These are phyloP conservation scores for Catharus fuscescens DNA, from an alignment of 2,113 vertebrate genomes.

Conservation along the genomic window DNA sequence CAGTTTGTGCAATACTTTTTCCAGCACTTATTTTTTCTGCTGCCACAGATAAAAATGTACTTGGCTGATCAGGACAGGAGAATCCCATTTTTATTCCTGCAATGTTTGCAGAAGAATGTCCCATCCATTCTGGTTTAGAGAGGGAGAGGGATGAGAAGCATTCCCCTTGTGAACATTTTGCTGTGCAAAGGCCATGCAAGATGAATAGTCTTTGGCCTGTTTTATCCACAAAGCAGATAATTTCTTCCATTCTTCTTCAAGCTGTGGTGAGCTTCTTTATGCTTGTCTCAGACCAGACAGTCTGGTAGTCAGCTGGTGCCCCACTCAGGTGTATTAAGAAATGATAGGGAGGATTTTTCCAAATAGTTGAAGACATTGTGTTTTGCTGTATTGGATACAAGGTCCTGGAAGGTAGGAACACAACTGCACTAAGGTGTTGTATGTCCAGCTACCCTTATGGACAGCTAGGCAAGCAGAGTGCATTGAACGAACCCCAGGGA, in stretches of 20 bases:
- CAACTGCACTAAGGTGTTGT: not conserved
- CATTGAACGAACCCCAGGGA: not conserved
- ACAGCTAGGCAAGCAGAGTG: not conserved
- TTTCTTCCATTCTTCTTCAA: not conserved
- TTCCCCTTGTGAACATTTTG: not conserved
- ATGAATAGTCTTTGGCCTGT: not conserved
- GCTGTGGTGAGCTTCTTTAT: not conserved
- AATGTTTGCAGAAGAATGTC: not conserved
- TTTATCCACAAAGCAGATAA: not conserved
- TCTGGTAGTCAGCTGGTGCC: not conserved
- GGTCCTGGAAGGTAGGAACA: not conserved
- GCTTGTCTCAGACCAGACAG: not conserved
- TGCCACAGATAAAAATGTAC: not conserved
- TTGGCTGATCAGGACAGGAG: not conserved
- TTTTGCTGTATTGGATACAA: not conserved
- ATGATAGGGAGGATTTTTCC: not conserved
- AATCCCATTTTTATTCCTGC: not conserved
- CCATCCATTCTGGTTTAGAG: not conserved
- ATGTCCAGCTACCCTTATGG: not conserved
- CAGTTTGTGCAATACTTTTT: not conserved
- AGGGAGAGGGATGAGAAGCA: not conserved
- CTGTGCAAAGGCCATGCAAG: not conserved
- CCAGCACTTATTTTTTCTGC: not conserved
- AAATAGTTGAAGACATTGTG: not conserved
- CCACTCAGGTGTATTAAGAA: not conserved